A percentile compares a stretch with the other conserved stretches of the same genome.
phyloP scores from a whole-genome alignment of 1,140 invertebrate genomes.

The Trichonephila clavipes region DNA sequence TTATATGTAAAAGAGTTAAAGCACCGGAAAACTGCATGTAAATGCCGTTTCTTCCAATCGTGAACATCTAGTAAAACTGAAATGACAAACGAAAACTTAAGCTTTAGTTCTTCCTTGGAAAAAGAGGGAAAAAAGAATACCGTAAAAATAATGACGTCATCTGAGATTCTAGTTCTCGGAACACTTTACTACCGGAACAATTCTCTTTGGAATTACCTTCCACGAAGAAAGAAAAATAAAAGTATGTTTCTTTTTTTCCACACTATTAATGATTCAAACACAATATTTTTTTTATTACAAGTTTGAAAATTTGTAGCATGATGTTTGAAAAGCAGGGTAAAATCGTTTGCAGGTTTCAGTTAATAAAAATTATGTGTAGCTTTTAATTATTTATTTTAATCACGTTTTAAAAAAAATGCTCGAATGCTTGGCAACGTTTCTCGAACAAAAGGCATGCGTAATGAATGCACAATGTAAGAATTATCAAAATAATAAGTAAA shows the following conservation, averaged over 20 bases:
- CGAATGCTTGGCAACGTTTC: background rate
- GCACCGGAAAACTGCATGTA: background rate
- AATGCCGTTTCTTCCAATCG: background rate
- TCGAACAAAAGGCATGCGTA: background rate
- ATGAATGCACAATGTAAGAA: background rate
- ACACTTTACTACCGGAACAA: slow-evolving; percentile 22
- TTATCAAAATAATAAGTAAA: background rate
- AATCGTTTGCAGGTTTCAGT: too few relatives aligned
- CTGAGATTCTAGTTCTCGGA: slow-evolving; percentile 27
- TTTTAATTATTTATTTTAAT: background rate
- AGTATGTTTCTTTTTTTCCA: background rate
- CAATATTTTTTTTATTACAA: background rate
- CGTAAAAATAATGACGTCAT: slow-evolving; percentile 9
- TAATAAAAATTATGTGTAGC: too few relatives aligned
- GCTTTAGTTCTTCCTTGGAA: background rate
- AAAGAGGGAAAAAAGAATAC: background rate
- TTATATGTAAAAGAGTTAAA: background rate
- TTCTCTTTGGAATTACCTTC: background rate
- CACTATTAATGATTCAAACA: background rate
- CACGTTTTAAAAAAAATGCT: background rate
- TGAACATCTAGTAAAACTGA: background rate
- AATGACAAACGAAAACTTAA: slow-evolving; percentile 17
- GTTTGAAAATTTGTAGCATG: too few relatives aligned
- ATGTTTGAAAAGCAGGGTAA: too few relatives aligned
- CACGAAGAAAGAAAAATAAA: background rate